phyloP scores from a whole-genome alignment of 1,140 invertebrate genomes.

The Gonioctena quinquepunctata region DNA sequence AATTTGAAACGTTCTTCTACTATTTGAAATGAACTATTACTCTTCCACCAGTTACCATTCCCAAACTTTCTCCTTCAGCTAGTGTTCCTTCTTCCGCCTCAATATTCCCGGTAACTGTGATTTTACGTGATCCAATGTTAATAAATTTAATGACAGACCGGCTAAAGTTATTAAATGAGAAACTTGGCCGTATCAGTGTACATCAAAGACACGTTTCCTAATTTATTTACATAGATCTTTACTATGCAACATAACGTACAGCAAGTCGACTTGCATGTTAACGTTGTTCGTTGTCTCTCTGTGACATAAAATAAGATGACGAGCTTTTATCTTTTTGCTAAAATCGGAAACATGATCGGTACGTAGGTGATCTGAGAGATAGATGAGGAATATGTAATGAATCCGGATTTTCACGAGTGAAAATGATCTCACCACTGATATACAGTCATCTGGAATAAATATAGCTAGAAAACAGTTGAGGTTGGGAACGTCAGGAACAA shows the following conservation, averaged over 20 bases:
- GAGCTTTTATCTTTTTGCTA: not conserved
- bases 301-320: not conserved
- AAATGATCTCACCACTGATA: no score
- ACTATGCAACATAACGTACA: not conserved
- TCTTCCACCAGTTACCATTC: not conserved
- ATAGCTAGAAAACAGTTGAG: no score
- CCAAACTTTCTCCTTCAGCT: not conserved
- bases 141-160: not conserved
- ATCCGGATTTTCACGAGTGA: not conserved
- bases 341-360: not conserved
- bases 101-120: not conserved
- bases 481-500: no score
- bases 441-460: no score
- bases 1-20: not conserved
- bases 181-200: not conserved
- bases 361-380: not conserved
- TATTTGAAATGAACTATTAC: not conserved
- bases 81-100: not conserved
- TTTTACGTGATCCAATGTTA: not conserved
- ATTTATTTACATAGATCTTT: constrained; percentile 4
- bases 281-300: not conserved
- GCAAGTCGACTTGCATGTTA: not conserved
- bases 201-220: not conserved
- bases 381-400: not conserved
- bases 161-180: not conserved